Evolutionary conservation across 2,888 invertebrate genomes (phyloP).

Genomic region (Panzeria rudis): DNA sequence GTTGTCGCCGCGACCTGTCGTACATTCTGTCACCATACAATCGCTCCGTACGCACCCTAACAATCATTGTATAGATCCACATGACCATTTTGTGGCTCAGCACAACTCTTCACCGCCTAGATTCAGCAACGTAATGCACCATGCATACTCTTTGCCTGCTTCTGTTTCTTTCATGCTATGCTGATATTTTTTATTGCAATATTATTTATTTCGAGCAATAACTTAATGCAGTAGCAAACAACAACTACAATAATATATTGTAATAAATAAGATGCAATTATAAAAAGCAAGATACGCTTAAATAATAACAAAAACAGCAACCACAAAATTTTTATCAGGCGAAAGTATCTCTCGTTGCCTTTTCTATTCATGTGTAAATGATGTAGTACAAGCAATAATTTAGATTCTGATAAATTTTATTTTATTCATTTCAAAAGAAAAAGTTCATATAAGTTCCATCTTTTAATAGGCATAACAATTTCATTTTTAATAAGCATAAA

Average conservation of each 20-base stretch:
- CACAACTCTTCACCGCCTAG: too few species aligned
- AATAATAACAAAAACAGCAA: conserved; percentile 38
- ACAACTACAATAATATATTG: conserved; percentile 16
- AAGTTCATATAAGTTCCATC: not conserved
- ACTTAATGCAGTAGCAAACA: conserved; percentile 24
- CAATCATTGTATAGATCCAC: too few species aligned
- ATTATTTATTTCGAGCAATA: conserved; percentile 30
- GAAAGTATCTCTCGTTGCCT: conserved; percentile 50
- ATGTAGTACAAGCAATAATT: conserved; percentile 28
- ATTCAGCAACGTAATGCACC: too few species aligned
- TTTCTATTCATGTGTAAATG: conserved; percentile 56
- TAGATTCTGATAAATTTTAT: conserved; percentile 34
- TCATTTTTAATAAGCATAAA: conserved; percentile 47
- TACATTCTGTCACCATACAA: too few species aligned
- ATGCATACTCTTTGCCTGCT: not conserved
- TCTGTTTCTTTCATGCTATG: not conserved
- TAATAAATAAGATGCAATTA: conserved; percentile 47
- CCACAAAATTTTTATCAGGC: conserved; percentile 50
- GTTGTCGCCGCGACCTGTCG: too few species aligned
- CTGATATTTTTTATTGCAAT: conserved; percentile 14
- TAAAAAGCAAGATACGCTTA: conserved; percentile 48
- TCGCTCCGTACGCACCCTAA: too few species aligned
- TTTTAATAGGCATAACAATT: conserved; percentile 50
- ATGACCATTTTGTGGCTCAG: too few species aligned
- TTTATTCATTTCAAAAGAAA: conserved; percentile 21